Percentiles rank a stretch among this genome's conserved stretches.
Conservation (phyloP, 1,140 invertebrate genomes). For the Ceratina japonica region DNA sequence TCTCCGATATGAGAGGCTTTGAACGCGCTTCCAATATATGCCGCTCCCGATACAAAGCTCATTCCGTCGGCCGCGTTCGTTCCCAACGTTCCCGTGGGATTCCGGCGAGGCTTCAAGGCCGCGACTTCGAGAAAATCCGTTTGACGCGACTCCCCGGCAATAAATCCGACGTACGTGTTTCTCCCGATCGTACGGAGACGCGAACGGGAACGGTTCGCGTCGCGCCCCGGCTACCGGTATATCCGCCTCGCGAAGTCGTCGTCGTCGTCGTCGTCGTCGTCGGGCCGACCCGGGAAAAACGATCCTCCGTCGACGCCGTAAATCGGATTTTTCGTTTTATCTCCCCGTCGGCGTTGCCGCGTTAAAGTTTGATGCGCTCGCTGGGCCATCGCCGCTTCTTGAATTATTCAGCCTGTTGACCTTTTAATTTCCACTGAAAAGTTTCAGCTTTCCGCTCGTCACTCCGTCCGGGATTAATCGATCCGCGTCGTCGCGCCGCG, state of each 20-base stretch:
- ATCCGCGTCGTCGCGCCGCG: not conserved
- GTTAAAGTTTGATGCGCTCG: not conserved
- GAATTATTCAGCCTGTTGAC: constrained; percentile 7
- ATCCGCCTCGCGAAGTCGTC: too few relatives aligned
- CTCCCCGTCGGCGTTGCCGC: not conserved
- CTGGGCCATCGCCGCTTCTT: not conserved
- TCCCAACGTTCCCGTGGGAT: constrained; percentile 1
- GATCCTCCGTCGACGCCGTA: constrained; percentile 6
- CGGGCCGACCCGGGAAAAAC: not conserved
- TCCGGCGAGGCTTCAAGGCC: constrained; percentile 9
- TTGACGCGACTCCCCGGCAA: constrained; percentile 29
- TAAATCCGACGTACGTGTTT: constrained; percentile 39
- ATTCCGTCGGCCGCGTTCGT: constrained; percentile 35
- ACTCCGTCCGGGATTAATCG: not conserved
- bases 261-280: too few relatives aligned
- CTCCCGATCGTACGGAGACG: constrained; percentile 6
- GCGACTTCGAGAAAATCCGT: constrained; percentile 32
- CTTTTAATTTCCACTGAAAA: not conserved
- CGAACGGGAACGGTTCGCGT: not conserved
- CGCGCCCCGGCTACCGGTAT: too few relatives aligned
- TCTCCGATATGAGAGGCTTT: constrained; percentile 3
- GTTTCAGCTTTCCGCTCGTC: not conserved
- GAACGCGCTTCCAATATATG: constrained; percentile 13
- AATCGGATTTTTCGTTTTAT: constrained; percentile 31
- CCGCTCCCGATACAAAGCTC: constrained; percentile 56